phyloP scores from a whole-genome alignment of 2,797 vertebrate species.

The Anolis apletophallus region DNA sequence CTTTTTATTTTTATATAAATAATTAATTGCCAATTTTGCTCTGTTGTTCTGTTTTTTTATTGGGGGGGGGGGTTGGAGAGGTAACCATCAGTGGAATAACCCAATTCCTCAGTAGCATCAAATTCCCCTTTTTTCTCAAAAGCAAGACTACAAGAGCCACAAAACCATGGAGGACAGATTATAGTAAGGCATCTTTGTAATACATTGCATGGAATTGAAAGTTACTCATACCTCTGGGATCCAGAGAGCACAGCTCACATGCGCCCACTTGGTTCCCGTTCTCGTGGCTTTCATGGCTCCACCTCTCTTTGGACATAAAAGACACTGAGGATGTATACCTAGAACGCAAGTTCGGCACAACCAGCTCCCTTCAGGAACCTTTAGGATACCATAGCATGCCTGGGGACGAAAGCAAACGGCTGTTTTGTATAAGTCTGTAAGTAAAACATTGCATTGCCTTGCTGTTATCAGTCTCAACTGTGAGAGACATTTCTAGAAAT shows the following conservation, averaged over 20 bases:
- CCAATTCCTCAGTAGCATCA: not conserved
- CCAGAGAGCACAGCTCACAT: conserved; percentile 98
- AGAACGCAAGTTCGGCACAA: conserved; percentile 95
- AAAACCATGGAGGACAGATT: too few species aligned
- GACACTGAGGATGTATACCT: conserved; percentile 92
- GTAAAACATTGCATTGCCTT: not conserved
- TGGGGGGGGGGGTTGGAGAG: too few species aligned
- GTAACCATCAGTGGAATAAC: not conserved
- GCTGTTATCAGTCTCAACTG: not conserved
- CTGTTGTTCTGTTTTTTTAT: not conserved
- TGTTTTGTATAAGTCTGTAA: not conserved
- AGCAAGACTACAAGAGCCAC: not conserved
- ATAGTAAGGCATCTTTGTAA: not conserved
- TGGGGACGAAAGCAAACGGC: conserved; percentile 65
- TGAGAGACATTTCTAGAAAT: not conserved
- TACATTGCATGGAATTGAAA: not conserved
- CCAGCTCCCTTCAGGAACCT: conserved; percentile 97
- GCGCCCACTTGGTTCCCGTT: conserved; percentile 96
- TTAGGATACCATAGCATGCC: conserved; percentile 98
- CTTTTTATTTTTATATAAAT: not conserved
- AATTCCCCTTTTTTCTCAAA: not conserved
- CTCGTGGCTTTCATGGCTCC: conserved; percentile 98
- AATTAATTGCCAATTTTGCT: not conserved
- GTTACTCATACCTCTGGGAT: conserved; percentile 91
- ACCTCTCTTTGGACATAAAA: conserved; percentile 95